Conservation (phyloP, 2,888 invertebrate species). For the Polydrusus tereticollis region DNA sequence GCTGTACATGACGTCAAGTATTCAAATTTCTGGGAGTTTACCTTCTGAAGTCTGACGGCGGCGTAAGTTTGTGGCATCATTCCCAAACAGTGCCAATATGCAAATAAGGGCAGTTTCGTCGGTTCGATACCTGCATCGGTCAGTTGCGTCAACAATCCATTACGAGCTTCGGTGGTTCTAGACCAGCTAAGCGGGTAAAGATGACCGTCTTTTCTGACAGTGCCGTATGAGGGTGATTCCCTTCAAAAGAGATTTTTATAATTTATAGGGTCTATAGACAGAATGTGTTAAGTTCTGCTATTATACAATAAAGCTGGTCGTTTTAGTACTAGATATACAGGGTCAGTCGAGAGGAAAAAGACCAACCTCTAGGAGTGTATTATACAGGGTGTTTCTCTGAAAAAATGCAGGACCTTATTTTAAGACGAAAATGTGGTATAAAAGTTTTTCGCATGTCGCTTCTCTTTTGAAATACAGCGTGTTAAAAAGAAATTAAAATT, state of each 20-base stretch:
- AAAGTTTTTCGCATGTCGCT: too few relatives aligned
- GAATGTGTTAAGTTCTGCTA: too few relatives aligned
- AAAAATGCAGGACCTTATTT: too few relatives aligned
- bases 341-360: too few relatives aligned
- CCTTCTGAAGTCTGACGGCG: conserved; percentile 61
- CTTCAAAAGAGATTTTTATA: not conserved
- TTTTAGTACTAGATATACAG: too few relatives aligned
- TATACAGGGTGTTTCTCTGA: too few relatives aligned
- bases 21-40: conserved; percentile 65
- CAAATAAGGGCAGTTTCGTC: conserved; percentile 62
- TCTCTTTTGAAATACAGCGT: too few relatives aligned
- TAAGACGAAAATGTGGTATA: too few relatives aligned
- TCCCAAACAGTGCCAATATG: conserved; percentile 66
- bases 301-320: too few relatives aligned
- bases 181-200: conserved; percentile 28
- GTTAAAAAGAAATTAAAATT: too few relatives aligned
- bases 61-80: conserved; percentile 65
- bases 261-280: too few relatives aligned
- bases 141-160: conserved; percentile 67
- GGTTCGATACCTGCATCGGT: conserved; percentile 66
- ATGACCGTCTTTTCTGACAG: conserved; percentile 16
- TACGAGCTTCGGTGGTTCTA: conserved; percentile 61
- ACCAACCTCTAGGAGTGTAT: too few relatives aligned
- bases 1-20: conserved; percentile 51
- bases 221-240: not conserved